These are phyloP conservation scores for Telenomus remus DNA, from an alignment of 1,140 invertebrate species.

Conservation along the genomic window DNA sequence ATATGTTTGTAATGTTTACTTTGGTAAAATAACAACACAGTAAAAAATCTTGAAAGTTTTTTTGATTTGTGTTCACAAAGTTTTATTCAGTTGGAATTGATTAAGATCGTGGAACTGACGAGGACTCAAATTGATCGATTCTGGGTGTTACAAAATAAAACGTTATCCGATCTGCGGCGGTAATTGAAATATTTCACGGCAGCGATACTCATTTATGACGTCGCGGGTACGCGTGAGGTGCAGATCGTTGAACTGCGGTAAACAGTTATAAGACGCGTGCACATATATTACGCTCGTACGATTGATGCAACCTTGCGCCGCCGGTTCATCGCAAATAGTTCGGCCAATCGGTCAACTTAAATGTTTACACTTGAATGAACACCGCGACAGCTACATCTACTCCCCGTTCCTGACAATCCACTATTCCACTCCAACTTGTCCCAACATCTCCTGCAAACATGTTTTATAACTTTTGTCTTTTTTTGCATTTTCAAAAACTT, in stretches of 20 bases:
- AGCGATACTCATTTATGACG: slow-evolving; percentile 38
- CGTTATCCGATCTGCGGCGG: slow-evolving; percentile 12
- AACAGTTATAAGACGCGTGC: slow-evolving; percentile 55
- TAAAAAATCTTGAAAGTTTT: too few relatives aligned
- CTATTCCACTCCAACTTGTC: too few relatives aligned
- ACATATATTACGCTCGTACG: slow-evolving; percentile 51
- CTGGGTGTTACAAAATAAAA: slow-evolving; percentile 12
- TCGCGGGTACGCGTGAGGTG: slow-evolving; percentile 35
- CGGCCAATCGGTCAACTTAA: slow-evolving; percentile 53
- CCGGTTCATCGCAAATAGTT: slow-evolving; percentile 31
- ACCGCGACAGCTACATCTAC: slow-evolving; percentile 17
- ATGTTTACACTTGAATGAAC: slow-evolving; percentile 49
- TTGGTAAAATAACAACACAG: too few relatives aligned
- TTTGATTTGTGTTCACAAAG: too few relatives aligned
- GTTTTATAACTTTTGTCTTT: too few relatives aligned
- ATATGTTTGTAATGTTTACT: too few relatives aligned
- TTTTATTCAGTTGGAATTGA: too few relatives aligned
- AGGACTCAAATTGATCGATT: not conserved
- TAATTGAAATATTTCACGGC: slow-evolving; percentile 49
- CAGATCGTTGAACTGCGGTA: slow-evolving; percentile 56
- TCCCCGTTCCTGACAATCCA: slow-evolving; percentile 1
- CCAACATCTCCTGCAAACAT: too few relatives aligned
- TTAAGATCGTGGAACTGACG: too few relatives aligned
- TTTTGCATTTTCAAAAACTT: too few relatives aligned
- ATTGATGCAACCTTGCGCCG: slow-evolving; percentile 14